Conservation (phyloP, 2,113 vertebrate genomes). For the Eolophus roseicapilla region DNA sequence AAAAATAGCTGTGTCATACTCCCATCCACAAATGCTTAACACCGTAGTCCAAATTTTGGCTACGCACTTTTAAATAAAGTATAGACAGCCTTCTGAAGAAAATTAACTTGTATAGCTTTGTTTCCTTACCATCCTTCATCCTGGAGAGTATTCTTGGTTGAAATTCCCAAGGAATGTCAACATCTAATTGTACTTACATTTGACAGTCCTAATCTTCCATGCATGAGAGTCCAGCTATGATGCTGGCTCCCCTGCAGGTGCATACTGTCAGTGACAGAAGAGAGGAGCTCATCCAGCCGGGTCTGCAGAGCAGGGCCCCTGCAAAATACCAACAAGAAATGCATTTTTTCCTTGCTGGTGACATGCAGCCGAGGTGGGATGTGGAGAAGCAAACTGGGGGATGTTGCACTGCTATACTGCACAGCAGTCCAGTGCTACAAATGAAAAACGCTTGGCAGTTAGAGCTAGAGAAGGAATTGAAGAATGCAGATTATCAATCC, state of each 20-base stretch:
- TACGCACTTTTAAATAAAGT: background rate
- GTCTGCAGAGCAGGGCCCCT: background rate
- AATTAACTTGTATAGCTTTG: background rate
- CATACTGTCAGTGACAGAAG: background rate
- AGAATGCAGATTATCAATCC: conserved; percentile 7
- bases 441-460: background rate
- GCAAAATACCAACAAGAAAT: accelerated
- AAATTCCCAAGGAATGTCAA: background rate
- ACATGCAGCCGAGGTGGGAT: background rate
- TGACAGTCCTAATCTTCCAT: background rate
- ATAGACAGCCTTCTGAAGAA: background rate
- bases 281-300: background rate
- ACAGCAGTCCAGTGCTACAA: background rate
- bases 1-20: background rate
- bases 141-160: background rate
- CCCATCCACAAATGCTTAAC: background rate
- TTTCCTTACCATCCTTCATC: background rate
- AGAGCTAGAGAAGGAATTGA: background rate
- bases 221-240: accelerated
- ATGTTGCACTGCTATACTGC: accelerated
- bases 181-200: background rate
- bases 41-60: background rate
- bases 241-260: too few relatives aligned
- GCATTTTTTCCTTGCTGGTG: background rate
- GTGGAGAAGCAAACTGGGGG: background rate